These are phyloP conservation scores for Salvelinus namaycush DNA, from an alignment of 2,113 vertebrate genomes.

Conservation along the genomic window DNA sequence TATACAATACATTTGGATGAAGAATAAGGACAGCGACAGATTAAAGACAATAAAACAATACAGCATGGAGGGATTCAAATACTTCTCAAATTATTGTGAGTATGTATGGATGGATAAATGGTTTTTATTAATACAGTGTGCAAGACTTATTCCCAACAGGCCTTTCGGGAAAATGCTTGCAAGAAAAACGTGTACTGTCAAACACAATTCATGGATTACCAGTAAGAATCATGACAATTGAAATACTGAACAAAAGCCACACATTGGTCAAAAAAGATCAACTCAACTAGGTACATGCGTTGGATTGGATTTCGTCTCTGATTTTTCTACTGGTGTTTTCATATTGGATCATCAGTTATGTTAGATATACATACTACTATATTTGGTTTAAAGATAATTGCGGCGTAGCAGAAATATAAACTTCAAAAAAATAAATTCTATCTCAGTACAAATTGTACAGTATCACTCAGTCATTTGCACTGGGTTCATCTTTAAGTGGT, in stretches of 20 bases:
- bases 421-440: too few relatives aligned
- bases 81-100: background rate
- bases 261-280: too few relatives aligned
- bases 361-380: too few relatives aligned
- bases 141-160: slow-evolving; percentile 18
- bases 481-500: too few relatives aligned
- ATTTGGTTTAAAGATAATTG: too few relatives aligned
- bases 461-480: too few relatives aligned
- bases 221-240: background rate
- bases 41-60: background rate
- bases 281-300: too few relatives aligned
- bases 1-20: background rate
- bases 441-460: too few relatives aligned
- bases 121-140: background rate
- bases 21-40: background rate
- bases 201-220: background rate
- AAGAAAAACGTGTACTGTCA: background rate
- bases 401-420: too few relatives aligned
- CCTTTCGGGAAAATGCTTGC: slow-evolving; percentile 21
- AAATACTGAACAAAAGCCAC: slow-evolving; percentile 17
- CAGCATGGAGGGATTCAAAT: background rate
- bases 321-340: too few relatives aligned
- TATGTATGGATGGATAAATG: background rate
- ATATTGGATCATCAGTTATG: too few relatives aligned
- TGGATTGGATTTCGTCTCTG: too few relatives aligned